Base-by-base conservation (phyloP, 2,113 vertebrate species). In the Sapajus apella region DNA sequence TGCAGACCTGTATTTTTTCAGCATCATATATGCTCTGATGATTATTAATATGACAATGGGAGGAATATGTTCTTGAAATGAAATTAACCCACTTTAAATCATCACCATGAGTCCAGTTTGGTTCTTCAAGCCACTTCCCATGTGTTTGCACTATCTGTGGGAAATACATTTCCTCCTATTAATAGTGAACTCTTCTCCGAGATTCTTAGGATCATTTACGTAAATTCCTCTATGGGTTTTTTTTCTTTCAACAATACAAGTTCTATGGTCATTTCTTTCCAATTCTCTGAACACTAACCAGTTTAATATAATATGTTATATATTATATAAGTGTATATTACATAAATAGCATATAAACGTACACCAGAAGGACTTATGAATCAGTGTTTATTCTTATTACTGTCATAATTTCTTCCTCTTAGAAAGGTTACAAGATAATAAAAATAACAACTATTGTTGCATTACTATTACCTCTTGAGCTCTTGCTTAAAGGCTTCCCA, bases 81-180 rank as follows among this genome's bases (percentile, higher is more conserved):
- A 91, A 79, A 90, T 76, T 58, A 87, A 76, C 40, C 12, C 27
- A 73, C 72, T 95, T 97, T 84, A 79, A 66, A 50, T 95, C 47
- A 52, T 58, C 0, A 1, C 50, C 2, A 3, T 56, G 47, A 88
- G 43, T 81, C 40, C 76, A n/a, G 50, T 87, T 91, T 73, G 58
- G 30, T 61, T 92, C 91, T 94, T 87, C 8, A 94, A 84, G 64
- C 9, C 56, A 20, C 40, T 43, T 81, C 68, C 80, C 45, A 72
- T 4, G 18, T 13, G 18, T 72, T 91, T 58, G 76, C 1, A 2
- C 58, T 87, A 43, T n/a, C 21, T 20, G 11, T 68, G 47, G 47
- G 66, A 96, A 72, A 35, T 76, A 8, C 6, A 52, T 85, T 90
- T 93, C 21, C 16, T 97, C 88, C 61, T 56, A 72, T 80, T 91